These are phyloP conservation scores for Chymomyza caudatula DNA, from an alignment of 2,888 invertebrate species.

Conservation along the genomic window DNA sequence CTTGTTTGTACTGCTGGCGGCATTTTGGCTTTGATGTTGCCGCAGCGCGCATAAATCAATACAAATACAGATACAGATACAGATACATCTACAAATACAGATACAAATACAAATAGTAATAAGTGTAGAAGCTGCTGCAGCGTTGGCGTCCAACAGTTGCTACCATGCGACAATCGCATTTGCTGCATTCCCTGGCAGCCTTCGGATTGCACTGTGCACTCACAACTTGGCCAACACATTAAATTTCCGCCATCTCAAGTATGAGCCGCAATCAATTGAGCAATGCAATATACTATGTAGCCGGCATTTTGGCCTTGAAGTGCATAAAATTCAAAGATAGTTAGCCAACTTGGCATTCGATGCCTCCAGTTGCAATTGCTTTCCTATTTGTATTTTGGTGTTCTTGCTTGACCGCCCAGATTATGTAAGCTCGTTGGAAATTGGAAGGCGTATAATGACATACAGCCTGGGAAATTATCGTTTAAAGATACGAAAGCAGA, in stretches of 20 bases:
- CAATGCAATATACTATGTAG: conserved; percentile 17
- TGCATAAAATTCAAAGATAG: conserved; percentile 38
- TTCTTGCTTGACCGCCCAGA: not conserved
- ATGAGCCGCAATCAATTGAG: conserved; percentile 46
- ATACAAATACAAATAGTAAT: too few relatives aligned
- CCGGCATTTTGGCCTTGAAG: conserved; percentile 38
- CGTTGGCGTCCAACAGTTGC: conserved; percentile 2
- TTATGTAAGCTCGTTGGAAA: not conserved
- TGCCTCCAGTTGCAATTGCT: not conserved
- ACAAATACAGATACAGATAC: conserved; percentile 35
- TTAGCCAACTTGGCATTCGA: not conserved
- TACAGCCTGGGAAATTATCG: not conserved
- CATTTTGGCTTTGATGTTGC: conserved; percentile 48
- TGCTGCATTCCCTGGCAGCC: conserved; percentile 3
- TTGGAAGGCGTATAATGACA: not conserved
- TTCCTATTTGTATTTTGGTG: not conserved
- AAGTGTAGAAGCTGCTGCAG: too few relatives aligned
- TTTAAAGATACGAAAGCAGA: not conserved
- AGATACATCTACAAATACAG: conserved; percentile 3
- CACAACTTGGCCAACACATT: conserved; percentile 31
- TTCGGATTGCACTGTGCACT: conserved; percentile 21
- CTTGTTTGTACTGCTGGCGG: conserved; percentile 23
- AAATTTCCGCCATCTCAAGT: conserved; percentile 35
- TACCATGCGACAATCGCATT: conserved; percentile 6
- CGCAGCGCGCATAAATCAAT: conserved; percentile 66